These are phyloP conservation scores for Stomatorhinus walkeri DNA, from an alignment of 2,797 vertebrate species.

Conservation along the genomic window DNA sequence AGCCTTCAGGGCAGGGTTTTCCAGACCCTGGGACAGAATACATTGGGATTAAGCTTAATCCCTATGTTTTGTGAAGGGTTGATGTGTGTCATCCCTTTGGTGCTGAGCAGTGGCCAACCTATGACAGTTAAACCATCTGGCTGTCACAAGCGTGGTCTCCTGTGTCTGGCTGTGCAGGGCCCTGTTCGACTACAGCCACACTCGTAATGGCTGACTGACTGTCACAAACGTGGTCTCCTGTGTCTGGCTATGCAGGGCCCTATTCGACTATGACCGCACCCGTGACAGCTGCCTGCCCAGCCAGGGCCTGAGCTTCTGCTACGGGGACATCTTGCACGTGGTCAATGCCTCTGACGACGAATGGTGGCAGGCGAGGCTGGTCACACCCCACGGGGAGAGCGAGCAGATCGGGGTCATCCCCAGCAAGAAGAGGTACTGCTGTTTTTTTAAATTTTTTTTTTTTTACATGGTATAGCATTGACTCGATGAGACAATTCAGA, in stretches of 20 bases:
- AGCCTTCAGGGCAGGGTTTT: background rate
- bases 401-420: constrained; percentile 98
- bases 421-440: constrained; percentile 88
- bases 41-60: background rate
- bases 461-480: background rate
- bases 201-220: background rate
- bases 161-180: background rate
- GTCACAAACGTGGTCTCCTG: background rate
- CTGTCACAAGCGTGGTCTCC: background rate
- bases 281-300: constrained; percentile 97
- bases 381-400: constrained; percentile 92
- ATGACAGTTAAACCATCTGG: background rate
- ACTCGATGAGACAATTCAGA: background rate
- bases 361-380: constrained; percentile 98
- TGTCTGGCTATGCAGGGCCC: constrained; percentile 56
- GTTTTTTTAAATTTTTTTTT: background rate
- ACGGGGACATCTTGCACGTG: constrained; percentile 95
- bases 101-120: background rate
- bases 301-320: constrained; percentile 96
- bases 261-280: constrained; percentile 97
- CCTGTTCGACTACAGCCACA: background rate
- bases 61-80: background rate
- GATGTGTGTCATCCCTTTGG: background rate
- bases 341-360: constrained; percentile 97
- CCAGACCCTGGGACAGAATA: background rate